Percentiles rank a stretch among this genome's conserved stretches.
These are phyloP conservation scores for Lithophane semibrunnea DNA, from an alignment of 2,888 invertebrate genomes.

Conservation along the genomic window DNA sequence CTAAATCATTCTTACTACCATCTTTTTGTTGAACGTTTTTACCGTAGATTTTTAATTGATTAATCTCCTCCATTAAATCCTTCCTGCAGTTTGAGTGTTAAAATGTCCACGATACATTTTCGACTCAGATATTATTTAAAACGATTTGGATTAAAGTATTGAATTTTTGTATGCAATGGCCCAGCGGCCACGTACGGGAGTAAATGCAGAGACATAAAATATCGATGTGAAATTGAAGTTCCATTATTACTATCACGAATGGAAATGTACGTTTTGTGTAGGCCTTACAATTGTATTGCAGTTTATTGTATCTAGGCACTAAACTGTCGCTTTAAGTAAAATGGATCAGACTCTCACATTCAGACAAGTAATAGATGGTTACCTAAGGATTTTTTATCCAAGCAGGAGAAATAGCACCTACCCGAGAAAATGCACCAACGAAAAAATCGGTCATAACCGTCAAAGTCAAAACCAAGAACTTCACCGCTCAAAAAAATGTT, in stretches of 20 bases:
- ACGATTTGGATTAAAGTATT: background rate
- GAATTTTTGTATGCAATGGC: background rate
- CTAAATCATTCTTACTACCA: slow-evolving; percentile 35
- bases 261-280: background rate
- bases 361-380: background rate
- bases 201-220: slow-evolving; percentile 41
- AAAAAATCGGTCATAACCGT: slow-evolving; percentile 56
- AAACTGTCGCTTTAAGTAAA: slow-evolving; percentile 6
- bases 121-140: background rate
- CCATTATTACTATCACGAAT: slow-evolving; percentile 5
- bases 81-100: background rate
- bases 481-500: slow-evolving; percentile 73
- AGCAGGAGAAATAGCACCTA: background rate
- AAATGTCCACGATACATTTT: background rate
- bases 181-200: background rate
- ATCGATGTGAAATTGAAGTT: slow-evolving; percentile 29
- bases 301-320: background rate
- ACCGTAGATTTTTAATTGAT: slow-evolving; percentile 32
- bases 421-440: slow-evolving; percentile 25
- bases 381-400: background rate
- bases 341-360: background rate
- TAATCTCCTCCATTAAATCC: slow-evolving; percentile 18
- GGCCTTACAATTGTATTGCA: background rate
- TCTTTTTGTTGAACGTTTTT: slow-evolving; percentile 54
- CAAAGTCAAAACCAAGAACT: slow-evolving; percentile 68